Evolutionary conservation across 1,140 invertebrate species (phyloP), one percentile per base, ranked within the genome.

Genomic region (Apolygus lucorum): DNA sequence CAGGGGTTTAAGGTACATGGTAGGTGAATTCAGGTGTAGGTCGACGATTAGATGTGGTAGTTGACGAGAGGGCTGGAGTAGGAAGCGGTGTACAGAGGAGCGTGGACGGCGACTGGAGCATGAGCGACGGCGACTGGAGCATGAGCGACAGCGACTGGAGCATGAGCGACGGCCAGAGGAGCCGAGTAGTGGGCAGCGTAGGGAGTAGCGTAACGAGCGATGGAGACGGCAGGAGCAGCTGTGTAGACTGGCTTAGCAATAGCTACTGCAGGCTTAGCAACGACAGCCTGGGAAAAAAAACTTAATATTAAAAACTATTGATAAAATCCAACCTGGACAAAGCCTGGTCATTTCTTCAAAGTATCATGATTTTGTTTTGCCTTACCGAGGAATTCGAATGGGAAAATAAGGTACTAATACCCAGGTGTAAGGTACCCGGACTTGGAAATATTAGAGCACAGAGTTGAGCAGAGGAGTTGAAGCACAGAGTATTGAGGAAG

Each of bases 141-240:
- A 22, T 52, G 63, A 52, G 52, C 29, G 27, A 54, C 34, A 67
- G 52, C 69, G 34, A 28, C 52, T 4, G 28, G 29, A 66, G 29
- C 25, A 14, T 28, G 67, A 22, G 52, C 29, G 22, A 52, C 28
- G n/a, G 28, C 52, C 28, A 52, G 24, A 1, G 28, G 24, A 28
- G 69, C 49, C 2, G 68, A 52, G 2, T 52, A 28, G 11, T 25
- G 24, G 49, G 66, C 66, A 28, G 65, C 52, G 17, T 63, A 17
- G 26, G 49, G 25, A 68, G 69, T 4, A 42, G 34, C 34, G 34
- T 42, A 42, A 17, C 34, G 11, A 52, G 69, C 63, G 52, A 42
- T 24, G 52, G 69, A n/a, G 17, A 67, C 54, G 28, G 63, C 27
- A 17, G 25, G 65, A 21, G 25, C 26, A 66, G 63, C 63, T 27